Conservation (phyloP, 1,140 invertebrate species). For the Drosophila ficusphila region DNA sequence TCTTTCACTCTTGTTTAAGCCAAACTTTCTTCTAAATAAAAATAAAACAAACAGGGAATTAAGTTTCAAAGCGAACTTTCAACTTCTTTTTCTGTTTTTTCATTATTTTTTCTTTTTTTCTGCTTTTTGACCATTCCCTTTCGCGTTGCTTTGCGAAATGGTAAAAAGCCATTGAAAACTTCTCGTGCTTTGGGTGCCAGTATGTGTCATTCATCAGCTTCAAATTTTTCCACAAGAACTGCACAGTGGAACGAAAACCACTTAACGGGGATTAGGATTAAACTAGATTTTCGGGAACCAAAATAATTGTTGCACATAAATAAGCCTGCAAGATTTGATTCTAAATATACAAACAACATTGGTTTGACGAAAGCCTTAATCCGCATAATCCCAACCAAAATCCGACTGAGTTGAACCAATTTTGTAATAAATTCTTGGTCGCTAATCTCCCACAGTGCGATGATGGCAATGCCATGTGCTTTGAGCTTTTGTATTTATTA, state of each 20-base stretch:
- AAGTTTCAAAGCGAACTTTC: conserved; percentile 38
- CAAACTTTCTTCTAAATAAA: conserved; percentile 39
- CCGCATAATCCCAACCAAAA: neutral
- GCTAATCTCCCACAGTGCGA: conserved; percentile 42
- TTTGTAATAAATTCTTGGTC: conserved; percentile 39
- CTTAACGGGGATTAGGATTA: neutral
- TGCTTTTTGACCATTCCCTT: conserved; percentile 24
- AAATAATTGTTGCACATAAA: conserved; percentile 6
- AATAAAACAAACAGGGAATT: conserved; percentile 23
- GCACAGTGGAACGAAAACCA: conserved; percentile 26
- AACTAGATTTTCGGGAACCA: neutral
- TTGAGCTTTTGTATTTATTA: conserved; percentile 35
- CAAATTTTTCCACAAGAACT: conserved; percentile 18
- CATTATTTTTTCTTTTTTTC: too few species aligned
- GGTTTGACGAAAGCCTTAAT: conserved; percentile 28
- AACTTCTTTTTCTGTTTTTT: conserved; percentile 37
- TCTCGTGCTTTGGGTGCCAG: conserved; percentile 16
- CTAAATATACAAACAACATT: conserved; percentile 17
- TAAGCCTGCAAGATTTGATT: neutral
- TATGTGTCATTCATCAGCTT: conserved; percentile 31
- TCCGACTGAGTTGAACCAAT: neutral
- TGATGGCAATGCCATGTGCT: conserved; percentile 6
- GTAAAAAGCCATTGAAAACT: conserved; percentile 11
- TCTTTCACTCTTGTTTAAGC: conserved; percentile 37
- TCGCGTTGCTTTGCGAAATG: neutral